Percentiles rank a stretch among this genome's conserved stretches.
Evolutionary conservation across 1,140 invertebrate species (phyloP).

Genomic region (Drosophila pallidifrons): DNA sequence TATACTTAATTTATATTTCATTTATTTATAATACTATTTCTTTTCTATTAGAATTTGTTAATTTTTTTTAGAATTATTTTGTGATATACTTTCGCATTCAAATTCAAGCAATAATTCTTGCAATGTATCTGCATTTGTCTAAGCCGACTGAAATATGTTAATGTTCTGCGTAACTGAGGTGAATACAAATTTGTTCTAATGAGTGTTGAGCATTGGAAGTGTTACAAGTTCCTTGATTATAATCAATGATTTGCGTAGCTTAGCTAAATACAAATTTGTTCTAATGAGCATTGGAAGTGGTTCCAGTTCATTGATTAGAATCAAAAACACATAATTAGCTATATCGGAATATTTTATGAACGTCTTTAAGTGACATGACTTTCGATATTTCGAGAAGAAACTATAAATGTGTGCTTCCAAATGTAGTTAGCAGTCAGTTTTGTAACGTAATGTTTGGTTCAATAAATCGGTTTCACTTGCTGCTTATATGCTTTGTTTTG

Average conservation of each 20-base stretch:
- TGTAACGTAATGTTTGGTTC: constrained; percentile 12
- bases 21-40: too few species aligned
- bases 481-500: background rate
- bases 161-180: background rate
- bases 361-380: constrained; percentile 14
- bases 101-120: too few species aligned
- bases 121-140: background rate
- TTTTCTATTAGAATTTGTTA: too few species aligned
- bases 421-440: background rate
- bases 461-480: background rate
- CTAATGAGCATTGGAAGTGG: constrained; percentile 1
- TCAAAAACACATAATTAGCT: constrained; percentile 10
- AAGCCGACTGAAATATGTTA: background rate
- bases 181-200: background rate
- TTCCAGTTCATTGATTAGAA: background rate
- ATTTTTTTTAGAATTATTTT: too few species aligned
- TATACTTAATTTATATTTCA: too few species aligned
- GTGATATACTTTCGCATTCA: too few species aligned
- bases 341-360: background rate
- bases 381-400: background rate
- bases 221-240: background rate
- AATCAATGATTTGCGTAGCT: background rate
- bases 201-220: constrained; percentile 2
- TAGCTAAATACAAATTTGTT: background rate
- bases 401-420: background rate